These are phyloP conservation scores for Vombatus ursinus DNA, from an alignment of 2,113 vertebrate species.

Conservation along the genomic window DNA sequence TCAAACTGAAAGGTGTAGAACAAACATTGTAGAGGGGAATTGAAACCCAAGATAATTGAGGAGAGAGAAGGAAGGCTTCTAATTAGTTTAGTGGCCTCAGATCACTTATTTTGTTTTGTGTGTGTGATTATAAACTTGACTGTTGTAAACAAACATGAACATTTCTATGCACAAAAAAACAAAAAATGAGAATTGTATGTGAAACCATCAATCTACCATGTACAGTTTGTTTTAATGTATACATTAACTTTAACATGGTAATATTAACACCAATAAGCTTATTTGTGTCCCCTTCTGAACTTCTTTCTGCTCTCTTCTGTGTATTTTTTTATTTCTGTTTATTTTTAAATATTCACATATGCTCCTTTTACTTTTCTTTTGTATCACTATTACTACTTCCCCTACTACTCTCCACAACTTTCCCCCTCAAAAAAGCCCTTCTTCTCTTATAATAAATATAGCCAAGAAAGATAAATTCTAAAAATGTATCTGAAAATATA, in stretches of 20 bases:
- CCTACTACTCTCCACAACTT: neutral
- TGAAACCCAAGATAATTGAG: neutral
- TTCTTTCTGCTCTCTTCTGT: neutral
- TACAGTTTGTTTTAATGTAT: neutral
- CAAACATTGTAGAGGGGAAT: neutral
- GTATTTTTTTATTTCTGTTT: neutral
- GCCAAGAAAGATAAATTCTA: neutral
- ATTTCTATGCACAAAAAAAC: neutral
- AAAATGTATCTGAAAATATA: neutral
- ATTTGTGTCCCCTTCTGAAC: neutral
- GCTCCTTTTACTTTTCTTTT: neutral
- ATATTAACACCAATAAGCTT: neutral
- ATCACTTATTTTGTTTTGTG: neutral
- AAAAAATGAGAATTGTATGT: neutral
- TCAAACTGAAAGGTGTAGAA: neutral
- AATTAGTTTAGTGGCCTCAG: neutral
- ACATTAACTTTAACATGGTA: neutral
- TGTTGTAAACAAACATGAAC: neutral
- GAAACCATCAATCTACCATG: neutral
- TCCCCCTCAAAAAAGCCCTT: too few relatives aligned
- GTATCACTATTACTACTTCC: neutral
- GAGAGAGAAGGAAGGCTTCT: neutral
- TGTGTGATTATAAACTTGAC: neutral
- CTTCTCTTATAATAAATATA: neutral
- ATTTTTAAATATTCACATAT: neutral